Conservation (phyloP, 37 sponge, comb jelly and placozoan genomes). For the Agelas oroides region DNA sequence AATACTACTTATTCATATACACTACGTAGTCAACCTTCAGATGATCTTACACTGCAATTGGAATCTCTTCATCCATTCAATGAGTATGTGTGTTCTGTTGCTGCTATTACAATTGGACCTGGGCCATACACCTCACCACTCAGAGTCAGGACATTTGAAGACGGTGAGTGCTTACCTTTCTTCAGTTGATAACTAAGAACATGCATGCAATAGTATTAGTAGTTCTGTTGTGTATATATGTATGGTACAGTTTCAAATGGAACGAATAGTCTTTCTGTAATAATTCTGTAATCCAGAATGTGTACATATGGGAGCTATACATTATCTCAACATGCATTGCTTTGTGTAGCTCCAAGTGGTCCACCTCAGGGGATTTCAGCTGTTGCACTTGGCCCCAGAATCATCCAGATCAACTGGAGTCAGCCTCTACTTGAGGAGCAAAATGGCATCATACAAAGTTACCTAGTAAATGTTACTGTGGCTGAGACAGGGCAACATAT, state of each 20-base stretch:
- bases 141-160: not conserved
- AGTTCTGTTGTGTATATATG: no score
- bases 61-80: not conserved
- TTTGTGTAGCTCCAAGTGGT: slow-evolving; percentile 13
- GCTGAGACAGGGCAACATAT: not conserved
- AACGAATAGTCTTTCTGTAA: no score
- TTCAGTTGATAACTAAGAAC: no score
- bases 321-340: no score
- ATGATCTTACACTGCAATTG: not conserved
- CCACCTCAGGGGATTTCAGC: slow-evolving; percentile 5
- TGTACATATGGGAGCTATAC: no score
- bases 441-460: slow-evolving; percentile 37
- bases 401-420: not conserved
- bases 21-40: no score
- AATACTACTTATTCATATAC: not conserved
- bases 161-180: not conserved
- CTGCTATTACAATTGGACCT: not conserved
- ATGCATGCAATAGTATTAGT: no score
- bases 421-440: not conserved
- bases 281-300: no score
- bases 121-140: not conserved
- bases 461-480: not conserved
- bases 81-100: not conserved
- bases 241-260: no score
- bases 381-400: not conserved